These are phyloP conservation scores for Cydia pomonella DNA, from an alignment of 1,140 invertebrate genomes.

Conservation along the genomic window DNA sequence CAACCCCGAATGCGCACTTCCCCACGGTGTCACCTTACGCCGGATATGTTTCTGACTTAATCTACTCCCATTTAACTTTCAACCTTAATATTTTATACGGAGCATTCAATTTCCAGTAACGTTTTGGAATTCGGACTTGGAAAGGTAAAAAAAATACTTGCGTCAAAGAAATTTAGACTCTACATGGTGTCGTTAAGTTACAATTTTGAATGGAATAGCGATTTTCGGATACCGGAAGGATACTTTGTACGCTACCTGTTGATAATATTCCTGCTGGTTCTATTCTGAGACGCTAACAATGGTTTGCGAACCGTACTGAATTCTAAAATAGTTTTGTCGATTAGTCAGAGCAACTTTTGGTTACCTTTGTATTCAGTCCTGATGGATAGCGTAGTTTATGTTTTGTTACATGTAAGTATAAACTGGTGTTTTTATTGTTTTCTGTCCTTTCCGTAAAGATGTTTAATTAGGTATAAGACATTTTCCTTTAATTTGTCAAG, in stretches of 20 bases:
- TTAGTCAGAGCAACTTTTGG: conserved; percentile 48
- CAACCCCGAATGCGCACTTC: conserved; percentile 60
- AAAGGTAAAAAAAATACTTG: conserved; percentile 10
- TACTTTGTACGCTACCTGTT: conserved; percentile 76
- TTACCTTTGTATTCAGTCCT: conserved; percentile 23
- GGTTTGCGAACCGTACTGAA: conserved; percentile 42
- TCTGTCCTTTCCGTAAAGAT: too few relatives aligned
- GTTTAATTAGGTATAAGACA: neutral
- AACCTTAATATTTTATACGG: neutral
- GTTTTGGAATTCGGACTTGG: neutral
- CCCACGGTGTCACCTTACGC: conserved; percentile 75
- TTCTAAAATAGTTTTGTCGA: conserved; percentile 65
- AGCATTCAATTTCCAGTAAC: neutral
- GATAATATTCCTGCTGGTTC: conserved; percentile 71
- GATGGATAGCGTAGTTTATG: neutral
- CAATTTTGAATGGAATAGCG: conserved; percentile 23
- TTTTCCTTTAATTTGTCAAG: neutral
- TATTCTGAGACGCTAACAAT: conserved; percentile 58
- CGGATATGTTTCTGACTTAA: conserved; percentile 71
- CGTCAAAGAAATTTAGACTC: conserved; percentile 28
- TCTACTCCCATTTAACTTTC: conserved; percentile 37
- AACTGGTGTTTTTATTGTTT: neutral
- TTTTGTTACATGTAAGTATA: neutral
- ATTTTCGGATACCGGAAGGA: conserved; percentile 69
- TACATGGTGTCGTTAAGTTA: conserved; percentile 29